Evolutionary conservation across 2,797 vertebrate species (phyloP), one percentile per base, ranked within the genome.

Genomic region (Falco biarmicus): DNA sequence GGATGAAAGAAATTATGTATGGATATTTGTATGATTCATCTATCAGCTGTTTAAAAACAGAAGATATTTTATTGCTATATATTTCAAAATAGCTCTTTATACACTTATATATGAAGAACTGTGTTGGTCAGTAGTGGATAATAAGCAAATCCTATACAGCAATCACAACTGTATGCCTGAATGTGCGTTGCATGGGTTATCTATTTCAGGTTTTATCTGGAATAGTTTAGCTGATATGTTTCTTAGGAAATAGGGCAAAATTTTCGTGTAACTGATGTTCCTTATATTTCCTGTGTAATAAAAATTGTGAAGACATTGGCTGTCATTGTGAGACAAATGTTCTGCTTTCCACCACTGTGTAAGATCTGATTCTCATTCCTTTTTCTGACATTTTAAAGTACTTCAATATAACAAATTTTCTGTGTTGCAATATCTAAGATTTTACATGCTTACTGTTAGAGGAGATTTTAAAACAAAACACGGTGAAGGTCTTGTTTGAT

Each of bases 281-380:
- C 51, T 83, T 41, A 8, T 75, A 25, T 64, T 77, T 92, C n/a
- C 29, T 80, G 26, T 37, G 12, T 53, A 66, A 81, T 51, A 82
- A 26, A 86, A 94, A 70, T 39, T 75, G 25, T 50, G 50, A 87
- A 91, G 71, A 66, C 4, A 1, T 14, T 66, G n/a, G 19, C 48
- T 92, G 69, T 84, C 57, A 83, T n/a, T 81, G 50, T 57, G 75
- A 94, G 78, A 94, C 48, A 81, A 79, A 95, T 73, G 32, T 53
- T 89, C 47, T 8, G 11, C 63, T 48, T 84, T 68, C 63, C 34
- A 83, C 75, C 47, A 39, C 14, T 41, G 29, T 65, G 13, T 47
- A 64, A 85, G 26, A 70, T 68, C 32, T 64, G 21, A 24, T 76
- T 76, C 24, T 76, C 15, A 51, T 57, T 89, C 64, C 15, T 80